Evolutionary conservation across 2,888 invertebrate species (phyloP), one percentile per base, ranked within the genome.

Genomic region (Apoda limacodes): DNA sequence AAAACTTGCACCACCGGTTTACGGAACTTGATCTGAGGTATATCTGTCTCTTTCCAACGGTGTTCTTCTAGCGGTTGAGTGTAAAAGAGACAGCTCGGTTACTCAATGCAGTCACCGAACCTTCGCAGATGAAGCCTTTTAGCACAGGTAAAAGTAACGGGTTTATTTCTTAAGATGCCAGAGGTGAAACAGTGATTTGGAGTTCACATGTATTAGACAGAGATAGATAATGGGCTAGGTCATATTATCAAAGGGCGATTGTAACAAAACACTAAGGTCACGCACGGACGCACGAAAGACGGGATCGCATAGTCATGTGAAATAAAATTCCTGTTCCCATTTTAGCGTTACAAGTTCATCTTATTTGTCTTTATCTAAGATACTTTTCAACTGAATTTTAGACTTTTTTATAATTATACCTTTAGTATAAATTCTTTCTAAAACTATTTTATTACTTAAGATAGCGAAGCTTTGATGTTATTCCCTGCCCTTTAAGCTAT

Each of bases 101-200:
- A 25, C 3, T n/a, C 33, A 25, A 35, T 33, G 20, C 27, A 28
- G 43, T 48, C 36, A 42, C 33, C 19, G 7, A 37, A 49, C 33
- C 51, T 50, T 55, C 48, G 60, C 69, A 75, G 78, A 78, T 80
- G 69, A 54, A 68, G 65, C 76, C 78, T 80, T 78, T 76, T 76
- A 72, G 78, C 75, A 70, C 62, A 52, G 70, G 76, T 76, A 81
- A 80, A 81, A 80, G 80, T 81, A 81, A 81, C 81, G 81, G 80
- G 61, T 65, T 59, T 63, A 76, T 71, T 71, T 72, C 7, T 75
- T 72, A 55, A 76, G 78, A 78, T 78, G 69, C 64, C 67, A 68
- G 66, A 66, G 59, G 36, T 53, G 80, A 72, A 67, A 76, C 46
- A 44, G 54, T 42, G 45, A 38, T 52, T 57, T 45, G 36, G 51